Evolutionary conservation across 2,797 vertebrate species (phyloP).

Genomic region (Eleutherodactylus coqui): DNA sequence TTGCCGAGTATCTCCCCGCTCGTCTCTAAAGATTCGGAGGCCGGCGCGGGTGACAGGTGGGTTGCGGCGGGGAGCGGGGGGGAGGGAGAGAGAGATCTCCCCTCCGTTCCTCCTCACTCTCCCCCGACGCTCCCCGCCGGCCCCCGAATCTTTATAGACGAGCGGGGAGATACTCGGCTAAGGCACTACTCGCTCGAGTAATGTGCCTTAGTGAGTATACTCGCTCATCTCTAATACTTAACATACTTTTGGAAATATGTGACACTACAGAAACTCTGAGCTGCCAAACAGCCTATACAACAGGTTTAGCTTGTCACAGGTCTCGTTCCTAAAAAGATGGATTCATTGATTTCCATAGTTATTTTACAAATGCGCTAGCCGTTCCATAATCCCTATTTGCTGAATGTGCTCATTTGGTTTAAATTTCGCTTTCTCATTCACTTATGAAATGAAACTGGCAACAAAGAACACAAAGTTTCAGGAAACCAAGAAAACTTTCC

Average conservation of each 20-base stretch:
- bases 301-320: background rate
- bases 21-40: too few species aligned
- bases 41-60: too few species aligned
- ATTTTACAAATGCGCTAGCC: background rate
- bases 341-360: background rate
- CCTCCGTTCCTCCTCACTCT: too few species aligned
- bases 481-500: slow-evolving; percentile 26
- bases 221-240: too few species aligned
- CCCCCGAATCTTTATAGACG: too few species aligned
- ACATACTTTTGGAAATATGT: background rate
- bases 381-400: background rate
- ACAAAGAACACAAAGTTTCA: slow-evolving; percentile 22
- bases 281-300: background rate
- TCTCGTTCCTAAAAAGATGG: background rate
- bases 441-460: slow-evolving; percentile 20
- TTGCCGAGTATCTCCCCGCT: too few species aligned
- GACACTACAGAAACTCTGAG: background rate
- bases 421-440: background rate
- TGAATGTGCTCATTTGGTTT: slow-evolving; percentile 6
- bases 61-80: too few species aligned
- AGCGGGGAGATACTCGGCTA: too few species aligned
- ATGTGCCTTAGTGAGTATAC: too few species aligned
- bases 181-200: too few species aligned
- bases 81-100: too few species aligned
- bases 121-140: too few species aligned